Evolutionary conservation across 2,888 invertebrate genomes (phyloP), one percentile per base, ranked within the genome.

Genomic region (Volucella inanis): DNA sequence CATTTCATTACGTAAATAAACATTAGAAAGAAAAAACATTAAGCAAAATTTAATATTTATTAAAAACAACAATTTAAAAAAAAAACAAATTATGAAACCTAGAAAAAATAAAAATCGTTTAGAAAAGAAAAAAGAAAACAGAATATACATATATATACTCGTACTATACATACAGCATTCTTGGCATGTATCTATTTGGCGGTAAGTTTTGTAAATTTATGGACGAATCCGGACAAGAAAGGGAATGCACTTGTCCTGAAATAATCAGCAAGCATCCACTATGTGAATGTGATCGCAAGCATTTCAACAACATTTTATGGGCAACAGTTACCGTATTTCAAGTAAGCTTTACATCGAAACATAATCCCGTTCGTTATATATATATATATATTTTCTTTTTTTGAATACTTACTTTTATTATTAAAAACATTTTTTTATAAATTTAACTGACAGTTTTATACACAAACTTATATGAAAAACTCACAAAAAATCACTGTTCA

Each of bases 141-240:
- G 75, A 77, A 87, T 87, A 87, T 87, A 87, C 85, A 88, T 87
- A 87, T 87, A 87, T 87, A 87, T 87, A 88, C 31, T 31, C 31
- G 31, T 31, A 31, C 87, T 90, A 89, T 89, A 90, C 90, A 91
- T 90, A 90, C 96, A 98, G 98, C 96, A 97, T 98, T 94, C 97
- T 98, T 95, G 98, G 98, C 94, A 98, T 98, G 98, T 98, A 98
- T 95, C 96, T 98, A 94, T 98, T 98, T 95, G 98, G 98, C 94
- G 98, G 98, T 96, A 98, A 98, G 96, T 98, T 98, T 97, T 98
- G 98, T 97, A 97, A 97, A 95, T 97, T 95, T 95, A 95, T 95
- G 94, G 97, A 97, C 94, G 96, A 96, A 93, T 94, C 94, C 92
- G 95, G 95, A 93, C 93, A 93, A 93, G 95, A 95, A 93, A 95